phyloP scores from a whole-genome alignment of 2,888 invertebrate species.

The Eulithis prunata region DNA sequence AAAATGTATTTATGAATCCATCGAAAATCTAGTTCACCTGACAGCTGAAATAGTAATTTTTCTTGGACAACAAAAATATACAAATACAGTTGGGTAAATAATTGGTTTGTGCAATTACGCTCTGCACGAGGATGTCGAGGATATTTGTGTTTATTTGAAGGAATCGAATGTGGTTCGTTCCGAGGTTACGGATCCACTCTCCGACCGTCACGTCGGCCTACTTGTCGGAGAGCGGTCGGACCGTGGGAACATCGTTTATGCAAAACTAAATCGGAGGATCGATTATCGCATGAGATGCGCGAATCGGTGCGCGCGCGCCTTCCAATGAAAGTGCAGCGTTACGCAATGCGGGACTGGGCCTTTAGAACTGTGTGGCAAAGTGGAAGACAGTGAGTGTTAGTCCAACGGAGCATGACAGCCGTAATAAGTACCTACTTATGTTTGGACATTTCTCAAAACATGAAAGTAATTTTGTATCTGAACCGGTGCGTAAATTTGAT shows the following conservation, averaged over 20 bases:
- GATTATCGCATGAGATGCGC: constrained; percentile 66
- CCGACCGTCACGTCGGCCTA: constrained; percentile 69
- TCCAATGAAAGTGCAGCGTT: constrained; percentile 77
- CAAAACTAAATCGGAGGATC: constrained; percentile 69
- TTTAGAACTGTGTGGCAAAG: constrained; percentile 2
- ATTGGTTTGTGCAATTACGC: constrained; percentile 6
- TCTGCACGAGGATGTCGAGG: constrained; percentile 13
- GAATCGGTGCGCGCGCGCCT: constrained; percentile 47
- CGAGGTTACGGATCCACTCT: constrained; percentile 73
- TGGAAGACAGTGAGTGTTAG: constrained; percentile 12
- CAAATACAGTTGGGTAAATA: background rate
- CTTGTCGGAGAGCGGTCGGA: constrained; percentile 66
- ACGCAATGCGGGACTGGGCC: constrained; percentile 52
- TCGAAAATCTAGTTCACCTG: background rate
- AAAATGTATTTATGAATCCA: background rate
- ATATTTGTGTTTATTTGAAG: constrained; percentile 17
- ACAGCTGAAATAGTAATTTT: background rate
- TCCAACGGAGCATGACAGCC: constrained; percentile 13
- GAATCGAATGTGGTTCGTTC: constrained; percentile 42
- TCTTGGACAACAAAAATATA: too few species aligned
- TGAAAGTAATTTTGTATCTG: too few species aligned
- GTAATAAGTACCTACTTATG: constrained; percentile 9
- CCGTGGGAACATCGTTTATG: constrained; percentile 80
- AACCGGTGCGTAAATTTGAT: too few species aligned
- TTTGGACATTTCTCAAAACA: background rate